These are phyloP conservation scores for Petrocephalus sullivani DNA, from an alignment of 2,797 vertebrate genomes.

Conservation along the genomic window DNA sequence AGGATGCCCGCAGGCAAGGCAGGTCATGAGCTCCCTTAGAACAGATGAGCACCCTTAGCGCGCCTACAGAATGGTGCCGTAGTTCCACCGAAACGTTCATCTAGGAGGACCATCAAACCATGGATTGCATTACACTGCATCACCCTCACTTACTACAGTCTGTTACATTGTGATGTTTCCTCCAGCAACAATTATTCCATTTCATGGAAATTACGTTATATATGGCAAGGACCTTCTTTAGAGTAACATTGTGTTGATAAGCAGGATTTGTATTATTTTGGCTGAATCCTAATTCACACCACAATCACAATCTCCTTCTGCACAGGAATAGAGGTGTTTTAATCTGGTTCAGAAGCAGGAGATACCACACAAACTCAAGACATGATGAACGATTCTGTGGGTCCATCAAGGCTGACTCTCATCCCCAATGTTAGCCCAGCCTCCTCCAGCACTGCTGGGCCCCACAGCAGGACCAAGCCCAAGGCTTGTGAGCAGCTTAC, in stretches of 20 bases:
- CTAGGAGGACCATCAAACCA: neutral
- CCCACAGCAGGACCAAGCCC: constrained; percentile 27
- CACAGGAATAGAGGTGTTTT: neutral
- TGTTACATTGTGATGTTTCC: neutral
- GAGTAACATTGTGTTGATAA: neutral
- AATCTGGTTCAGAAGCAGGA: neutral
- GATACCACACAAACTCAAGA: neutral
- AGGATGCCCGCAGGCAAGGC: neutral
- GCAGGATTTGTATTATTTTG: neutral
- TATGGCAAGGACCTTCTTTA: neutral
- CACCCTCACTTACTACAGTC: neutral
- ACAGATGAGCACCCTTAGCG: neutral
- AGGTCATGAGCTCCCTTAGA: neutral
- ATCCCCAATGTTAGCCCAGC: constrained; percentile 26
- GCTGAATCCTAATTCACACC: neutral
- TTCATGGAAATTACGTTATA: neutral
- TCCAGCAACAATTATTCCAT: neutral
- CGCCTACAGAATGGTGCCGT: neutral
- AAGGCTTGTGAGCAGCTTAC: constrained; percentile 70
- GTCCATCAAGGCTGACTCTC: constrained; percentile 14
- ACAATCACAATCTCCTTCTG: neutral
- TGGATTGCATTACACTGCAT: neutral
- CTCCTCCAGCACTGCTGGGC: constrained; percentile 18
- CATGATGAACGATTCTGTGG: constrained; percentile 38
- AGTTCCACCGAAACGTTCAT: neutral